These are phyloP conservation scores for Malthinus seriepunctatus DNA, from an alignment of 2,888 invertebrate species.

Conservation along the genomic window DNA sequence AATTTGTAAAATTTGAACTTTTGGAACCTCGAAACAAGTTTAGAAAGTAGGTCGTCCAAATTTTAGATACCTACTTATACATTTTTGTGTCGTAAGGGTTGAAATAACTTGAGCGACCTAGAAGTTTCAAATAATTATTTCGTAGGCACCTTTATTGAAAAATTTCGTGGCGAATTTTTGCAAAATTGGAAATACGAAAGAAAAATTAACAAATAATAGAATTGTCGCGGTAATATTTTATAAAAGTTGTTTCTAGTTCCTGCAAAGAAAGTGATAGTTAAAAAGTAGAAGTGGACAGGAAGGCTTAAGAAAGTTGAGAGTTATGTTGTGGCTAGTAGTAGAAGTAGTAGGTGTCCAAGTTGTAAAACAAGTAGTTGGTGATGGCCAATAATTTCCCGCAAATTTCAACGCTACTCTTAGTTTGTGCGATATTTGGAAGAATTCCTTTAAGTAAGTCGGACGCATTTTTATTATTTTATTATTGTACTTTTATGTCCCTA, in stretches of 20 bases:
- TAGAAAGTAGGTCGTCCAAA: no score
- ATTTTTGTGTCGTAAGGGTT: no score
- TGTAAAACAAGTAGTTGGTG: constrained; percentile 12
- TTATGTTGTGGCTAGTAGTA: constrained; percentile 19
- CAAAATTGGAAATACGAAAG: no score
- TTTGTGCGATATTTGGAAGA: constrained; percentile 11
- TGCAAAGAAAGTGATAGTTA: constrained; percentile 22
- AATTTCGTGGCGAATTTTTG: no score
- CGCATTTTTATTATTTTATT: background rate
- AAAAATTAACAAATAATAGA: no score
- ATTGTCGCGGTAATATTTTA: no score
- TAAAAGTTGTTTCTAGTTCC: constrained; percentile 4
- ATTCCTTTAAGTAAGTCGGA: constrained; percentile 14
- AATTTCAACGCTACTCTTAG: constrained; percentile 13
- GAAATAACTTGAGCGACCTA: no score
- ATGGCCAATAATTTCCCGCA: constrained; percentile 15
- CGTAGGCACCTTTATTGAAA: no score
- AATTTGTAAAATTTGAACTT: no score
- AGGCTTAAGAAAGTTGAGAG: constrained; percentile 25
- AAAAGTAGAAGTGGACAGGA: constrained; percentile 23
- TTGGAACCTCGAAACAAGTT: no score
- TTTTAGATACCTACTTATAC: no score
- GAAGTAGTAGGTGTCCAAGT: constrained; percentile 15
- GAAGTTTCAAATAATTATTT: no score
- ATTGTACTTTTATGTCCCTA: background rate